Evolutionary conservation across 2,888 invertebrate genomes (phyloP), one percentile per base, ranked within the genome.

Genomic region (Latrodectus hesperus): DNA sequence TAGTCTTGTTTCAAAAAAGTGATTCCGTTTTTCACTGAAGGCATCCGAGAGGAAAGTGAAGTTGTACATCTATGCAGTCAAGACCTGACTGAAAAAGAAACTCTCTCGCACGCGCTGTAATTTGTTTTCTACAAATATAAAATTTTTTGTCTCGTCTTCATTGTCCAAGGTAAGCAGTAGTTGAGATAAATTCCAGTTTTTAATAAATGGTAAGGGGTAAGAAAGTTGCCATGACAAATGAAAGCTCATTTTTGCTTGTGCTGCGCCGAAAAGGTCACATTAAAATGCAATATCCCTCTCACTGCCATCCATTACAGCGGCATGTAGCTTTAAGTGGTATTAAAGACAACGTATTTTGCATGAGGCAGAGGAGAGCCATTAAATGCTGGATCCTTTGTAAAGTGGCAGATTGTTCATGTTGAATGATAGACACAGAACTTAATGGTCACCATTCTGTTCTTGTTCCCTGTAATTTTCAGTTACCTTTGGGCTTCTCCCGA

Each of bases 401-500:
- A 88, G 79, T 88, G 88, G 88, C 88, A 88, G 88, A 88, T 88
- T 88, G 83, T 79, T 81, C 88, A 22, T 71, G 77, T 83, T 88
- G 88, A 88, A 88, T 88, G 88, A 88, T 88, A 88, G 88, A 88
- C 83, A 88, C 83, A 74, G 83, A 88, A 83, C 83, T 79, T 88
- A 88, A 88, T 83, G 88, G 88, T 83, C 70, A 79, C 88, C 88
- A 88, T 88, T 88, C 88, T 83, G 83, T 88, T 88, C 88, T 88
- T 88, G 88, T 65, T 88, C 88, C 79, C 88, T 88, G 83, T 88
- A 88, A 88, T 88, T 88, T 88, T 88, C 88, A 83, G 88, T 88
- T 88, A 88, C 88, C 88, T 88, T 87, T 78, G 81, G 60, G 38
- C 38, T 52, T 73, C 70, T 74, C 74, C 74, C 49, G 73, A 53